Conservation (phyloP, 2,113 vertebrate species). For the Laterallus jamaicensis region DNA sequence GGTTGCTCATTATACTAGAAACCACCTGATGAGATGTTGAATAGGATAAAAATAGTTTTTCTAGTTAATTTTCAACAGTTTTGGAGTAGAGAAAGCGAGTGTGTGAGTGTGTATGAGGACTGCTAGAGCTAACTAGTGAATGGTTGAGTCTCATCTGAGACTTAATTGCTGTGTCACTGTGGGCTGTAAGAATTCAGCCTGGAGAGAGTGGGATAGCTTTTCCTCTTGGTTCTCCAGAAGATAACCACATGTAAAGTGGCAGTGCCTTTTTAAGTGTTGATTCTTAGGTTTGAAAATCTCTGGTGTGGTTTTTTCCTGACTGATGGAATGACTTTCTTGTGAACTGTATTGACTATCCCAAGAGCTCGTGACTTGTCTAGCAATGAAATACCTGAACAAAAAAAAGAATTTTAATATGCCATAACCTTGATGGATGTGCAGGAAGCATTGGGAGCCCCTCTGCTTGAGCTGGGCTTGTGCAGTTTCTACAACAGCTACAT, state of each 20-base stretch:
- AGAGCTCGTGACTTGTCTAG: neutral
- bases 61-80: neutral
- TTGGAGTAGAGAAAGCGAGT: neutral
- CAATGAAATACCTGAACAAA: neutral
- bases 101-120: neutral
- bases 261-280: neutral
- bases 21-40: neutral
- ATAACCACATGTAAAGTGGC: neutral
- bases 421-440: neutral
- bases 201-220: neutral
- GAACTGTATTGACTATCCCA: neutral
- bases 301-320: neutral
- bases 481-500: neutral
- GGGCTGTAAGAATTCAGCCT: neutral
- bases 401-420: neutral
- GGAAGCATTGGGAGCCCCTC: neutral
- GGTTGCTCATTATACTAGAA: neutral
- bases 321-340: neutral
- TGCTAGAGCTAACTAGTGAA: neutral
- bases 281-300: neutral
- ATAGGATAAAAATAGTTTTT: neutral
- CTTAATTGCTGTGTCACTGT: fast-evolving
- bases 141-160: neutral
- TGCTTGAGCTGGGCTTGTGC: neutral
- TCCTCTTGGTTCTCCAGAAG: neutral